These are phyloP conservation scores for Eueremaeus valkanovi DNA, from an alignment of 2,888 invertebrate species.

Conservation along the genomic window DNA sequence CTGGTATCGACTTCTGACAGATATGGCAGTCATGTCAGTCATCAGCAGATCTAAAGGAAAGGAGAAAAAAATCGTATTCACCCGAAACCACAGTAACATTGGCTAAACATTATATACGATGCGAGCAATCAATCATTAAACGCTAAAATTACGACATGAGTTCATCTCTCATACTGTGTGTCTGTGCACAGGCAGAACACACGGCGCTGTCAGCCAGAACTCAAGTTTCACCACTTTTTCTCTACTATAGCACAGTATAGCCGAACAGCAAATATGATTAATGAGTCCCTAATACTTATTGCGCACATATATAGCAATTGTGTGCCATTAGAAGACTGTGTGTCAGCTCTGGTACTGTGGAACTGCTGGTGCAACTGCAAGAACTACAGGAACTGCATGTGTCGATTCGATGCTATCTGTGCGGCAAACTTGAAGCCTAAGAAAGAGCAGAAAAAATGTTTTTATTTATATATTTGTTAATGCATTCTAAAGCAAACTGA, in stretches of 20 bases:
- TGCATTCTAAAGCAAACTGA: not conserved
- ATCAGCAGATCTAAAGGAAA: not conserved
- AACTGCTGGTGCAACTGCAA: not conserved
- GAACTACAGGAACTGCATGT: not conserved
- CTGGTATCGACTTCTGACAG: not conserved
- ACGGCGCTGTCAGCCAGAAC: conserved; percentile 3
- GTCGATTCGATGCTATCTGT: not conserved
- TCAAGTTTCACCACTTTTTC: conserved; percentile 20
- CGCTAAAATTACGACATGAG: conserved; percentile 29
- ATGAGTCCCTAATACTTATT: conserved; percentile 25
- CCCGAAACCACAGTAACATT: not conserved
- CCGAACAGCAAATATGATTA: conserved; percentile 1
- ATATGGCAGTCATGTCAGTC: not conserved
- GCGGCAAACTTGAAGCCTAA: not conserved
- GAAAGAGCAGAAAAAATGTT: not conserved
- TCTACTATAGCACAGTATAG: not conserved
- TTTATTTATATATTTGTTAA: too few species aligned
- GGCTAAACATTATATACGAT: not conserved
- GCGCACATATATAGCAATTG: not conserved
- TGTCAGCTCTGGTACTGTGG: not conserved
- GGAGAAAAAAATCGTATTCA: not conserved
- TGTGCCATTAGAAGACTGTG: conserved; percentile 16
- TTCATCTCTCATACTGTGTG: conserved; percentile 24
- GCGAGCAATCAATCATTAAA: conserved; percentile 22
- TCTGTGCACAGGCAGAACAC: not conserved